Base-by-base conservation (phyloP, 2,888 invertebrate genomes). In the Desoria tigrina region DNA sequence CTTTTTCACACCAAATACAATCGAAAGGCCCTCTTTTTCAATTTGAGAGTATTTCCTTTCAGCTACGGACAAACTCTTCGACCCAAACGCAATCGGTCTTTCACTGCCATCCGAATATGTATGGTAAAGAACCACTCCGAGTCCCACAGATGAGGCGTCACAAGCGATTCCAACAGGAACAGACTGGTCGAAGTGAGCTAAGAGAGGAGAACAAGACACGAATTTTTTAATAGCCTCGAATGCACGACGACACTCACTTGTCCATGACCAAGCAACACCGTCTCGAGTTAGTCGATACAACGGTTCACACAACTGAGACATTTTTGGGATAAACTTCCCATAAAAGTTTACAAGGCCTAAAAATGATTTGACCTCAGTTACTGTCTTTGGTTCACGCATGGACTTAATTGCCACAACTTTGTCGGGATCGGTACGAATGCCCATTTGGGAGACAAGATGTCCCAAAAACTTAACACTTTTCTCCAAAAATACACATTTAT, bases 321-420 rank as follows among this genome's bases (percentile, higher is more conserved):
- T n/a, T n/a, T n/a, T n/a, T n/a, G n/a, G 72, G 1, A 79, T 68
- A 74, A 80, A 81, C 57, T 76, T 76, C 6, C 77, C 74, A 68
- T 80, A 80, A 72, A 79, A 81, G 72, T 79, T 79, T 0, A 79
- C 66, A 63, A 79, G 73, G 0, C 79, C 79, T 76, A n/a, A n/a
- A n/a, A n/a, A n/a, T n/a, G n/a, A n/a, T n/a, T n/a, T n/a, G n/a
- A n/a, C n/a, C n/a, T n/a, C 71, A 27, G 65, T 65, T 0, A 74
- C 66, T 57, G 77, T 72, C 23, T 62, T 63, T 3, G 78, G 78
- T 49, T 18, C 61, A 14, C 75, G 72, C 57, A 76, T 64, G 4
- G 77, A 68, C n/a, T 74, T 24, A 21, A 79, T 79, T 0, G 78
- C 79, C 9, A 73, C 63, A 0, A 79, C 71, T 72, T 80, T 79